phyloP scores from a whole-genome alignment of 2,888 invertebrate genomes.

The Tetheella fluctuosa region DNA sequence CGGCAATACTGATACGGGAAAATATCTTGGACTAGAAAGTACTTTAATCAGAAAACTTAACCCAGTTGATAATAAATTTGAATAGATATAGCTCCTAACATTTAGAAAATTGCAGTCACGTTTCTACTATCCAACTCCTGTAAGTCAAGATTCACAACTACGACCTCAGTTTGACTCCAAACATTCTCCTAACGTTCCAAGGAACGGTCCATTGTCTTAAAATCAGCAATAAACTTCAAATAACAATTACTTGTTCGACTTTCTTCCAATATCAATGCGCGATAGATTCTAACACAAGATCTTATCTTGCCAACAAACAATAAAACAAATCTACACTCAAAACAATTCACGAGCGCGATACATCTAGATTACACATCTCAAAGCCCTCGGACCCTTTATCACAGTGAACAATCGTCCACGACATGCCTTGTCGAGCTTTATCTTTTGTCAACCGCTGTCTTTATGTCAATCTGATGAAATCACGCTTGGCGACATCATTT shows the following conservation, averaged over 20 bases:
- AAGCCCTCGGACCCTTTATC: conserved; percentile 10
- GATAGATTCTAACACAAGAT: conserved; percentile 6
- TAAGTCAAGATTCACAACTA: background rate
- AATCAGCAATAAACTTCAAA: background rate
- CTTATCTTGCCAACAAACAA: background rate
- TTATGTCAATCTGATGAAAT: conserved; percentile 26
- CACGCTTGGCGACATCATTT: conserved; percentile 18
- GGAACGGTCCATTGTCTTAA: background rate
- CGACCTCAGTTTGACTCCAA: background rate
- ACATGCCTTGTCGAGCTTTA: conserved; percentile 20
- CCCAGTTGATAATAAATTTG: too few relatives aligned
- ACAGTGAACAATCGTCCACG: background rate
- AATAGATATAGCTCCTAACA: too few relatives aligned
- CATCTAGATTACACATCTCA: conserved; percentile 12
- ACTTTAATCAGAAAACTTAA: too few relatives aligned
- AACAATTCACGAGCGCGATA: conserved; percentile 12
- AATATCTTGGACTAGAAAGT: too few relatives aligned
- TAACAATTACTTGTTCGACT: background rate
- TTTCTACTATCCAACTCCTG: background rate
- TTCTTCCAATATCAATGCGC: background rate
- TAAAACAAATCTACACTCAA: conserved; percentile 16
- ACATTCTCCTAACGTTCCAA: background rate
- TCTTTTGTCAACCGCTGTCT: conserved; percentile 28
- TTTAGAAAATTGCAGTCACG: background rate
- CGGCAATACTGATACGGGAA: too few relatives aligned